Percentiles rank a stretch among this genome's conserved stretches.
These are phyloP conservation scores for Gymnothorax reevesii DNA, from an alignment of 2,797 vertebrate species.

Conservation along the genomic window DNA sequence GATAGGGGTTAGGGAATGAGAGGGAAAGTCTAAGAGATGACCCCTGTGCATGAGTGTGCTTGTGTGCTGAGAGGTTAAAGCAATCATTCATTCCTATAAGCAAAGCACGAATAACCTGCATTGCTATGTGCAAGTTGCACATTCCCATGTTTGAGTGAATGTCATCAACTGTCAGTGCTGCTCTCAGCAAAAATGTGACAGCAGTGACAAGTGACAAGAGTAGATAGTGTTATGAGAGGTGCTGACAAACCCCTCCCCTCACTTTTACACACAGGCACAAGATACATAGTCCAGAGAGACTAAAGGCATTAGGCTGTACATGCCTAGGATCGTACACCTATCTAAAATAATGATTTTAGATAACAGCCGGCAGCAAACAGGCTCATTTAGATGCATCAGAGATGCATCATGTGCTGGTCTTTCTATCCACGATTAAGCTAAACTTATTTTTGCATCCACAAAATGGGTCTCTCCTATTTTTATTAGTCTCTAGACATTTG, in stretches of 20 bases:
- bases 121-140: conserved; percentile 17
- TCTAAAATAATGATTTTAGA: conserved; percentile 15
- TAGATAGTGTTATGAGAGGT: conserved; percentile 12
- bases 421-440: conserved; percentile 51
- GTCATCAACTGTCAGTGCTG: conserved; percentile 25
- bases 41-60: not conserved
- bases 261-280: not conserved
- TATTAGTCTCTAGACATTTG: conserved; percentile 45
- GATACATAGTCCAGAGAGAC: conserved; percentile 3
- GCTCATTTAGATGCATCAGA: conserved; percentile 40
- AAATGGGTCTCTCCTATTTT: conserved; percentile 48
- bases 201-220: conserved; percentile 25
- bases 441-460: conserved; percentile 53
- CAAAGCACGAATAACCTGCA: not conserved
- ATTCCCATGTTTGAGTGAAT: conserved; percentile 11
- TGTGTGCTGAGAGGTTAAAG: conserved; percentile 4
- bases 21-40: no score
- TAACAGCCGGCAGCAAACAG: not conserved
- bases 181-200: conserved; percentile 36
- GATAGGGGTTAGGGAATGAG: no score
- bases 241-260: not conserved
- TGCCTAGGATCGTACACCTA: not conserved
- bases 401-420: conserved; percentile 38
- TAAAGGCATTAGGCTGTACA: conserved; percentile 13
- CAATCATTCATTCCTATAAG: not conserved